phyloP scores from a whole-genome alignment of 2,113 vertebrate genomes.

The Lepus timidus region DNA sequence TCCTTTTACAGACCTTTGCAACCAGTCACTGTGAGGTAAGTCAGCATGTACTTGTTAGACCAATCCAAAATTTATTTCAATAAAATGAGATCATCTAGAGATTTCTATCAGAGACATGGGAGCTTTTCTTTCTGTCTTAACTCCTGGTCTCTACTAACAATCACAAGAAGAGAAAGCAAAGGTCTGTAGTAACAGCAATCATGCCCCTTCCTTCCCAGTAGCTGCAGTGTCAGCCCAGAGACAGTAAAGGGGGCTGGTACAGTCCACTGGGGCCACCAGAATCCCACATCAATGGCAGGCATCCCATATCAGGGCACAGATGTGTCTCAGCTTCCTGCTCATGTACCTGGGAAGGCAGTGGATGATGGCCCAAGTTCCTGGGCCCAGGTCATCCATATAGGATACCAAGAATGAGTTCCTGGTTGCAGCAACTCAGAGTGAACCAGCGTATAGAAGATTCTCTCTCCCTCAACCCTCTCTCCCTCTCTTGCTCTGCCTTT shows the following conservation, averaged over 20 bases:
- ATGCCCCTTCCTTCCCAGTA: slow-evolving; percentile 73
- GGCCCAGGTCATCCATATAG: too few species aligned
- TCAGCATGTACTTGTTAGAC: neutral
- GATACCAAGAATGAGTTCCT: too few species aligned
- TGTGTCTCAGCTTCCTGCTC: too few species aligned
- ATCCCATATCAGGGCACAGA: too few species aligned
- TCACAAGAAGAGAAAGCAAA: neutral
- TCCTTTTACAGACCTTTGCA: slow-evolving; percentile 11
- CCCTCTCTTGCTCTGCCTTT: too few species aligned
- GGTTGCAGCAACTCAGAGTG: too few species aligned
- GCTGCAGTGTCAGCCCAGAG: slow-evolving; percentile 74
- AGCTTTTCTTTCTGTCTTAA: neutral
- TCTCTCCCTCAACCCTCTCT: too few species aligned
- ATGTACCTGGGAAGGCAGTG: too few species aligned
- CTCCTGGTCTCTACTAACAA: neutral
- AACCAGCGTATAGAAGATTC: too few species aligned
- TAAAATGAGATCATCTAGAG: neutral
- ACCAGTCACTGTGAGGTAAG: neutral
- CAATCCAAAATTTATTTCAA: neutral
- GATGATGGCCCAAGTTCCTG: too few species aligned
- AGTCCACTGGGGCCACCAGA: too few species aligned
- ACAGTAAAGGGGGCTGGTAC: neutral
- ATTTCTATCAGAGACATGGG: neutral
- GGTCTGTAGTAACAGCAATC: neutral
- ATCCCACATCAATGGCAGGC: too few species aligned